Evolutionary conservation across 2,113 vertebrate species (phyloP).

Genomic region (Vulpes vulpes): DNA sequence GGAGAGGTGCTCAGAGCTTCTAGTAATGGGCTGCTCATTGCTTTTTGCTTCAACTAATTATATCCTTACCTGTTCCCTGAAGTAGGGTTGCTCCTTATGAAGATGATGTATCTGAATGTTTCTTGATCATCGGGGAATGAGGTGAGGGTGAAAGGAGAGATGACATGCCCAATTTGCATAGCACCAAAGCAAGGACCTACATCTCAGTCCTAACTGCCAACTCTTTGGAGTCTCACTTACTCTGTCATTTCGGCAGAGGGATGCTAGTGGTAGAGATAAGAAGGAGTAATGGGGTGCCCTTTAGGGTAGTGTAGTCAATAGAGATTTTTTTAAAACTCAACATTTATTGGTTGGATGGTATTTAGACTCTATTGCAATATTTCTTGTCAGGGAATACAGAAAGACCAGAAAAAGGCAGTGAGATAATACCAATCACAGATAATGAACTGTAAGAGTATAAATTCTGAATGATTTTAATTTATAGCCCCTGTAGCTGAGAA

Average conservation of each 20-base stretch:
- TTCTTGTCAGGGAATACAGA: conserved; percentile 78
- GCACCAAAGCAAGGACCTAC: background rate
- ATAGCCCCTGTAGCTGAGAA: conserved; percentile 82
- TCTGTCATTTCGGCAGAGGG: background rate
- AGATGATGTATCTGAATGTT: background rate
- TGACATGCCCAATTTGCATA: background rate
- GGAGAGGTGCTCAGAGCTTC: background rate
- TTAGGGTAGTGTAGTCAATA: background rate
- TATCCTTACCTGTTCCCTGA: background rate
- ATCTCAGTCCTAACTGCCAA: background rate
- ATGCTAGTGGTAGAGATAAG: background rate
- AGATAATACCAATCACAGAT: conserved; percentile 83
- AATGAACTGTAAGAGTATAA: conserved; percentile 87
- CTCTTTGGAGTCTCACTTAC: background rate
- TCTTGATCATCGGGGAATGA: background rate
- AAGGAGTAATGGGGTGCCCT: background rate
- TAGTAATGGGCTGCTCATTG: background rate
- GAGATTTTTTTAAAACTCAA: conserved; percentile 21
- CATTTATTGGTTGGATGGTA: conserved; percentile 79
- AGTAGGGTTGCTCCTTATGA: background rate
- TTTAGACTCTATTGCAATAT: conserved; percentile 78
- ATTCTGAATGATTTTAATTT: conserved; percentile 87
- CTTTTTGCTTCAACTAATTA: background rate
- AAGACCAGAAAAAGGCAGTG: conserved; percentile 76
- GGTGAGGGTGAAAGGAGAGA: background rate